Conservation (phyloP, 1,140 invertebrate genomes). For the Drosophila rufa region DNA sequence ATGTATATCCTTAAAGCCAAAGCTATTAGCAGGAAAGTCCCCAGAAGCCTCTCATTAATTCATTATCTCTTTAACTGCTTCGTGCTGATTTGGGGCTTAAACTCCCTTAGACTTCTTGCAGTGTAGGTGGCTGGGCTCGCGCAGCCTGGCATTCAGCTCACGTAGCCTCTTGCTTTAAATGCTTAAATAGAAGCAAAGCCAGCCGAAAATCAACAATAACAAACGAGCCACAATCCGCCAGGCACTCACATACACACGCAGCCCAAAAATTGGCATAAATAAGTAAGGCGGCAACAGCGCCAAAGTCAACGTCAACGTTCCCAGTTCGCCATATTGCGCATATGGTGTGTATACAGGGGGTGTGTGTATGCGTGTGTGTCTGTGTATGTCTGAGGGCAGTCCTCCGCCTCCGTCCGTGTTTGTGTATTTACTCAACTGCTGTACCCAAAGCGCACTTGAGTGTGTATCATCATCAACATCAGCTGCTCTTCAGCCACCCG, state of each 20-base stretch:
- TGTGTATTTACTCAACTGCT: constrained; percentile 78
- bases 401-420: constrained; percentile 16
- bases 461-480: constrained; percentile 84
- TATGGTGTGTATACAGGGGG: constrained; percentile 41
- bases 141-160: constrained; percentile 51
- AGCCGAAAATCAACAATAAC: constrained; percentile 65
- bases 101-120: constrained; percentile 13
- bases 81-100: constrained; percentile 1
- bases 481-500: constrained; percentile 74
- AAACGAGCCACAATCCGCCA: constrained; percentile 42
- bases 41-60: background rate
- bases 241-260: constrained; percentile 22
- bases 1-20: background rate
- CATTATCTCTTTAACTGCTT: constrained; percentile 8
- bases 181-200: constrained; percentile 72
- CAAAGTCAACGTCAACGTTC: constrained; percentile 43
- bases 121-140: background rate
- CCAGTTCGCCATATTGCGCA: constrained; percentile 70
- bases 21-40: background rate
- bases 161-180: constrained; percentile 77
- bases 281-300: constrained; percentile 65
- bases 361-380: background rate
- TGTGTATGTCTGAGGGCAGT: constrained; percentile 15
- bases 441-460: constrained; percentile 82
- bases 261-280: constrained; percentile 77